Base-by-base conservation (phyloP, 2,888 invertebrate species). In the Alcis repandata region DNA sequence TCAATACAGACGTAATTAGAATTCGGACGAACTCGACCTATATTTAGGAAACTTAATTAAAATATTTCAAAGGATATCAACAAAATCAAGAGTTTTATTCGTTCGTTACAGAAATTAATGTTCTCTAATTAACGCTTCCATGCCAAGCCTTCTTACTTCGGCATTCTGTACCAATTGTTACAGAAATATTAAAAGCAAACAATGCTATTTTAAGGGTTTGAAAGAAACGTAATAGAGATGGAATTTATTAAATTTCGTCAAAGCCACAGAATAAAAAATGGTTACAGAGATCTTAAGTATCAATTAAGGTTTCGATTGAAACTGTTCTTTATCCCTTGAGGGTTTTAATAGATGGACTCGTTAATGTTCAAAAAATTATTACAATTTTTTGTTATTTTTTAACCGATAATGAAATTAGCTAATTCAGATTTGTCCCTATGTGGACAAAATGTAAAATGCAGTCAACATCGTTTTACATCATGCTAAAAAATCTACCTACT, bases 191-290 rank as follows among this genome's bases (percentile, higher is more conserved):
- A 64, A 62, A 59, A 63, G 65, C 66, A 71, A 70, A 73, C 72
- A 68, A 69, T 67, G 60, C 63, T 64, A 66, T 69, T 73, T 70
- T 68, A 70, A 68, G 70, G 70, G 51, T 73, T 78, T 77, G 71
- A 76, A 84, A 83, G 82, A 81, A 83, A 83, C 78, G 83, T 85
- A 86, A 86, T 88, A 84, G 80, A 89, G 83, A 80, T 76, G 79
- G 79, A 86, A 87, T 89, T 90, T 89, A 90, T 90, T 89, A 88
- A 89, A 89, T 89, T 88, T 85, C 60, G 27, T 43, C 36, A 33
- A 54, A 10, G 15, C 11, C 54, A 59, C 59, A 64, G 64, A 43
- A 10, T 13, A 61, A 58, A 49, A 1, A 15, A 17, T 53, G 41
- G 54, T 22, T 20, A 19, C 15, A 17, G 7, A 13, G 4, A 15